Conservation (phyloP, 2,797 vertebrate genomes). For the Hemibagrus guttatus region DNA sequence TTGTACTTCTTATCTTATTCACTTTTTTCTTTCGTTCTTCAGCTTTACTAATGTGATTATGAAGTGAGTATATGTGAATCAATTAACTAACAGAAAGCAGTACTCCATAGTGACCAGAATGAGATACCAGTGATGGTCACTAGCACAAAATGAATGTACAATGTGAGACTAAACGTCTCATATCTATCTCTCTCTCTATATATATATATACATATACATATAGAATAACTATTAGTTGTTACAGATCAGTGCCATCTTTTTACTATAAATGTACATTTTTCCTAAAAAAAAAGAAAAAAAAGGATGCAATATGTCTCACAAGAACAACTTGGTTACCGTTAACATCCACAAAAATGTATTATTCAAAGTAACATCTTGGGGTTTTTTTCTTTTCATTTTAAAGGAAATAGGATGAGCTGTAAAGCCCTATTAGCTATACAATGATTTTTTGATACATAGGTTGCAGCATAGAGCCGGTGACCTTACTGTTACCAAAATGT, state of each 20-base stretch:
- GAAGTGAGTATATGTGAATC: constrained; percentile 62
- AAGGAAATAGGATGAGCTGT: neutral
- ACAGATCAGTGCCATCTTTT: constrained; percentile 37
- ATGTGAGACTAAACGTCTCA: constrained; percentile 64
- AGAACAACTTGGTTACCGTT: constrained; percentile 50
- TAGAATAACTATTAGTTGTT: constrained; percentile 50
- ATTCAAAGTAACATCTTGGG: neutral
- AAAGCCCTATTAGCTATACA: constrained; percentile 16
- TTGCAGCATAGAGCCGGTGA: constrained; percentile 67
- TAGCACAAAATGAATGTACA: constrained; percentile 77
- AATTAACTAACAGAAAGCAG: constrained; percentile 57
- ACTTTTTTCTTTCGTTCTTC: constrained; percentile 52
- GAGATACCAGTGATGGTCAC: constrained; percentile 66
- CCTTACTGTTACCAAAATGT: constrained; percentile 75
- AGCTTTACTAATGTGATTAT: constrained; percentile 67
- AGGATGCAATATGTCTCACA: constrained; percentile 70
- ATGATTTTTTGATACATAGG: neutral
- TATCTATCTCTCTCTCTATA: constrained; percentile 52
- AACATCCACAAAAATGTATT: constrained; percentile 19
- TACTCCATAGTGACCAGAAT: constrained; percentile 63
- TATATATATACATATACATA: constrained; percentile 52
- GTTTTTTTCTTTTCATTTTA: neutral
- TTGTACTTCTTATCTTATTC: constrained; percentile 39
- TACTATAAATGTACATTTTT: constrained; percentile 21
- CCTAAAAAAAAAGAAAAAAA: neutral